Evolutionary conservation across 1,140 invertebrate species (phyloP).

Genomic region (Nasonia giraulti): DNA sequence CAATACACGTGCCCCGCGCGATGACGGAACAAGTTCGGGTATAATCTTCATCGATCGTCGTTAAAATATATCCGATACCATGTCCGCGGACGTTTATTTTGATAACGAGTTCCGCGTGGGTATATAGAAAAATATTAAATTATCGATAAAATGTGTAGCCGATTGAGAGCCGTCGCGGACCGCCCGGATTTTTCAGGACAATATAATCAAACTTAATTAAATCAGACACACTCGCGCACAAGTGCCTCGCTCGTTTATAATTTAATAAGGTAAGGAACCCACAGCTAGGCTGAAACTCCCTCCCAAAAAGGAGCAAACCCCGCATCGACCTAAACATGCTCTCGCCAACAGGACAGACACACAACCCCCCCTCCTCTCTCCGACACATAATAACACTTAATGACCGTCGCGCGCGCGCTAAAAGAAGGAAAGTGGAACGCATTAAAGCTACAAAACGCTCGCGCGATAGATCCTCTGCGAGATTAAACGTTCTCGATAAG

Average conservation of each 20-base stretch:
- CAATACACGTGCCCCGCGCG: too few species aligned
- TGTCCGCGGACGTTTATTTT: not conserved
- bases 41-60: too few species aligned
- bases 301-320: not conserved
- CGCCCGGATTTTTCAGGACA: not conserved
- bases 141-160: not conserved
- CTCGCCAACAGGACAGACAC: not conserved
- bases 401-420: not conserved
- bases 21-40: too few species aligned
- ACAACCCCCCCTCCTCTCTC: not conserved
- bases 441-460: slow-evolving; percentile 17
- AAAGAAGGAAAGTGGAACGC: slow-evolving; percentile 20
- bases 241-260: not conserved
- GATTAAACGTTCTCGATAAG: slow-evolving; percentile 23
- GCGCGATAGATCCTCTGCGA: not conserved
- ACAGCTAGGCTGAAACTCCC: not conserved
- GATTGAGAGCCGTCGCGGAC: not conserved
- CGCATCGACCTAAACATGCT: not conserved
- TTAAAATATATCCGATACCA: not conserved
- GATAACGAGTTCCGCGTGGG: not conserved
- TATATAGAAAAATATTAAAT: not conserved
- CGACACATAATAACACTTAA: slow-evolving; percentile 20
- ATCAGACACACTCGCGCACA: not conserved
- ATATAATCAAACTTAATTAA: not conserved
- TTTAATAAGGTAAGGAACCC: not conserved